phyloP scores from a whole-genome alignment of 2,888 invertebrate genomes.

The Harpalus rubripes region DNA sequence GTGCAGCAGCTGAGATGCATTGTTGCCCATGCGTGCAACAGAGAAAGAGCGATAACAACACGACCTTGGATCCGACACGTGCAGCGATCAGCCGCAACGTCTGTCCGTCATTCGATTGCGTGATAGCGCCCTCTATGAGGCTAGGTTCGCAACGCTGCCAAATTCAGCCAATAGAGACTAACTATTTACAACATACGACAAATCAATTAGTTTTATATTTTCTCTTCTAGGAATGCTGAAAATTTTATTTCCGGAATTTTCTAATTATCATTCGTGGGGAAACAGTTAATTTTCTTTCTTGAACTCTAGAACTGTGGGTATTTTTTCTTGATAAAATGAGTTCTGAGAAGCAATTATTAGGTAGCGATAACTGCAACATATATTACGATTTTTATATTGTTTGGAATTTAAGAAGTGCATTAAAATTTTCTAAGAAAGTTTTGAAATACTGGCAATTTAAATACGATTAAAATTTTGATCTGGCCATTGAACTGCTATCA shows the following conservation, averaged over 20 bases:
- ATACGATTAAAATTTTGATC: slow-evolving; percentile 6
- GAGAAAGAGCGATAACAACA: slow-evolving; percentile 26
- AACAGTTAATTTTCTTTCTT: slow-evolving; percentile 26
- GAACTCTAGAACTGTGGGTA: background rate
- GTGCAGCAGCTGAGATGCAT: slow-evolving; percentile 57
- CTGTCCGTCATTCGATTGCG: slow-evolving; percentile 47
- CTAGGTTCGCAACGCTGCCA: slow-evolving; percentile 33
- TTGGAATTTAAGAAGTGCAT: background rate
- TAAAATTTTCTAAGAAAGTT: background rate
- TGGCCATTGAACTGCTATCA: slow-evolving; percentile 32
- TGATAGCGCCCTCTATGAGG: slow-evolving; percentile 29
- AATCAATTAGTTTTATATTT: slow-evolving; percentile 31
- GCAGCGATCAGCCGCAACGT: slow-evolving; percentile 58
- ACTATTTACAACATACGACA: background rate
- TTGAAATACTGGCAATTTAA: background rate
- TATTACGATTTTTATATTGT: slow-evolving; percentile 5
- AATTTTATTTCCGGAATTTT: slow-evolving; percentile 33
- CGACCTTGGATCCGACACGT: slow-evolving; percentile 61
- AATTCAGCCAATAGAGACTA: background rate
- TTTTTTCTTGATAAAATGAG: background rate
- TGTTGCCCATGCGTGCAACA: background rate
- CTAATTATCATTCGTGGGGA: slow-evolving; percentile 7
- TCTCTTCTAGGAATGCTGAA: slow-evolving; percentile 29
- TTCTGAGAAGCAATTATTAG: slow-evolving; percentile 21
- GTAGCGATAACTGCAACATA: slow-evolving; percentile 12